Conservation (phyloP, 2,113 vertebrate genomes). For the Chloroceryle aenea region DNA sequence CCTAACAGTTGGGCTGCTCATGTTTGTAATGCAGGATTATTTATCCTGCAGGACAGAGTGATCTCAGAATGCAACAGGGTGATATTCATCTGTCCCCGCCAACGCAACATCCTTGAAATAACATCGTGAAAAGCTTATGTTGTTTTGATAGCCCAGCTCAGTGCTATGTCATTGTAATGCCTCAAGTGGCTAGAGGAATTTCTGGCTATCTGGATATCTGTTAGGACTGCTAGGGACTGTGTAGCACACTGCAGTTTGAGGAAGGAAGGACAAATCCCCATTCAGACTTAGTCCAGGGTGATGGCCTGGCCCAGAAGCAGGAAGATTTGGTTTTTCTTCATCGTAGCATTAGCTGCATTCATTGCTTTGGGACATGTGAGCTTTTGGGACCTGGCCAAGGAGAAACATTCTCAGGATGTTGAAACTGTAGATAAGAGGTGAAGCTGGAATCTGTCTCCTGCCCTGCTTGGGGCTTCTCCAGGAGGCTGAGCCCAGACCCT, state of each 20-base stretch:
- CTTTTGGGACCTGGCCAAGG: background rate
- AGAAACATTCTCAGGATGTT: background rate
- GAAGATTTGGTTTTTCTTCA: background rate
- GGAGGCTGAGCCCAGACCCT: background rate
- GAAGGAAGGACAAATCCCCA: background rate
- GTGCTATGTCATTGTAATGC: background rate
- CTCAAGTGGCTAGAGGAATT: background rate
- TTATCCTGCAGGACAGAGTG: background rate
- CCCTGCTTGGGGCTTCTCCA: background rate
- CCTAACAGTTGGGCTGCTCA: background rate
- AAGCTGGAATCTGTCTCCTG: background rate
- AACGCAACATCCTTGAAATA: background rate
- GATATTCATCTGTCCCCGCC: background rate
- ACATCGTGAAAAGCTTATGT: background rate
- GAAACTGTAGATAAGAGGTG: conserved; percentile 26
- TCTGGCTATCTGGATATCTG: background rate
- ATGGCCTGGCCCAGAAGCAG: background rate
- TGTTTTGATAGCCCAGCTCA: background rate
- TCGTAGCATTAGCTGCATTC: background rate
- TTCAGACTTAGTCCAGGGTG: background rate
- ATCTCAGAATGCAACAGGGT: background rate
- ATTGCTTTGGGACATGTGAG: background rate
- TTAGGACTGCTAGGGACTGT: background rate
- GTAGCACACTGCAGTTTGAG: background rate
- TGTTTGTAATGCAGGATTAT: background rate